Base-by-base conservation (phyloP, 92 coral and sea anemone genomes). In the Muricea muricata region DNA sequence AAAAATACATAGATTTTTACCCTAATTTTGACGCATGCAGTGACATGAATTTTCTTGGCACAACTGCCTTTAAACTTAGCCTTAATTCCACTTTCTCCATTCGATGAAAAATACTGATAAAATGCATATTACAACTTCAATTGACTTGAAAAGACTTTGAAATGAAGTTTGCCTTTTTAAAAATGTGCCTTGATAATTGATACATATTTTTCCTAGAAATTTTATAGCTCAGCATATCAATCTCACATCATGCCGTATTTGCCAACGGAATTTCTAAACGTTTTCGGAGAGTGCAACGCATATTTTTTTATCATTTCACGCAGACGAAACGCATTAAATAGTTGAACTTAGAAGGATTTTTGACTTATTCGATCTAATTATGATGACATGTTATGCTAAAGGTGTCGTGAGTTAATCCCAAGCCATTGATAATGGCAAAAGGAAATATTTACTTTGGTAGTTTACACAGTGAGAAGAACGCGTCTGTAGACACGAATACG, bases 371-470 rank as follows among this genome's bases (percentile, higher is more conserved):
- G 10, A 13, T 28, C 37, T 28, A 20, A 28, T 60, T 17, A 17
- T 52, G 18, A 28, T 57, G 65, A 57, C 65, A 57, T 57, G 65
- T 57, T 57, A 57, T 57, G 37, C 70, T 6, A 52, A n/a, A n/a
- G n/a, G 20, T 23, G 60, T 28, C 3, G 28, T 63, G 24, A 28
- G 70, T 15, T 70, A 70, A 70, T 70, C 76, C 30, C 31, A 26
- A 29, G 18, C 25, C 47, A 28, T 76, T 50, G 65, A 52, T 15
- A 76, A 46, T 52, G 67, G 2, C 66, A 76, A 78, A 78, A 56
- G 35, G 58, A 42, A 78, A 78, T 78, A 78, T 78, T 78, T 32
- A 65, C 71, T 17, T 32, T 31, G 65, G 8, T 32, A 46, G 65
- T 78, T 78, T 56, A 20, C 48, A 31, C 67, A 29, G 46, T 34